Evolutionary conservation across 2,113 vertebrate species (phyloP), one percentile per base, ranked within the genome.

Genomic region (Pseudorectes ferrugineus): DNA sequence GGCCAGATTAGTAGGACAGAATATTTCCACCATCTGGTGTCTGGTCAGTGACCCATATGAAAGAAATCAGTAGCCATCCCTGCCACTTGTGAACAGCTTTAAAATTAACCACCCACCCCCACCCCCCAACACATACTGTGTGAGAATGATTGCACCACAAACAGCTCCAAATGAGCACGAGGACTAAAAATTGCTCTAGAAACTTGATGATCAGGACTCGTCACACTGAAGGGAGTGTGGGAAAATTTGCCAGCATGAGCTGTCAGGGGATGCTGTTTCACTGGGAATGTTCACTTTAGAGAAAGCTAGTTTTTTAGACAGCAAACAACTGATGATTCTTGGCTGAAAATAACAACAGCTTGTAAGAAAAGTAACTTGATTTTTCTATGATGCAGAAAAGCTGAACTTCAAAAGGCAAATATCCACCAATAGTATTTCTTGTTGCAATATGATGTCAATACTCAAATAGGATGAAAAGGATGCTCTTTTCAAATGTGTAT

Each of bases 11-110:
- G 82, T 36, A 36, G 80, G 71, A 88, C 67, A 94, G 92, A 95
- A 31, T 91, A 75, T 88, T 93, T 89, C 84, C 76, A 88, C 96
- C 95, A 97, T 95, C 96, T 97, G 96, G 57, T 95, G 95, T 95
- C 89, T 95, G 81, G 85, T 89, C 79, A 91, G 85, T 94, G 90
- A 95, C 91, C 74, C 95, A 74, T 48, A 78, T 89, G 89, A 94
- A 87, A 52, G 62, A 86, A 80, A 88, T 59, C 25, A 72, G 86
- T 78, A 55, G 55, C 62, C 68, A 51, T 33, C 59, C n/a, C 31
- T 70, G 31, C 63, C 81, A 11, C 71, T 65, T 45, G 59, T 68
- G 61, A 70, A 38, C 21, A 88, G 65, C 26, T 89, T 63, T 90
- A 58, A 25, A 85, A 18, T 46, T 58, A 20, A 54, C 5, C 3